Percentiles rank a stretch among this genome's conserved stretches.
Conservation (phyloP, 2,797 vertebrate genomes). For the Sphaeramia orbicularis region DNA sequence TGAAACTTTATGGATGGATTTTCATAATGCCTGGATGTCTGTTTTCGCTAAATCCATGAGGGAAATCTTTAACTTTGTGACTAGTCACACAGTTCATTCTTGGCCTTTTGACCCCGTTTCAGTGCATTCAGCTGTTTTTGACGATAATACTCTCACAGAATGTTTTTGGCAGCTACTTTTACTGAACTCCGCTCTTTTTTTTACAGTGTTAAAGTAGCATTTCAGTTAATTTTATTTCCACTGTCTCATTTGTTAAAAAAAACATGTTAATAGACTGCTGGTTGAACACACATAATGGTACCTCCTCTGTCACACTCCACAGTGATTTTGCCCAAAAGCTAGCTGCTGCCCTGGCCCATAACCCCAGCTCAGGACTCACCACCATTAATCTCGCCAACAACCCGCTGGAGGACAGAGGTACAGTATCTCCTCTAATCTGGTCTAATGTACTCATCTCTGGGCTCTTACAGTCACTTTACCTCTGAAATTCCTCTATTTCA, state of each 20-base stretch:
- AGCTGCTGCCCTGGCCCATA: conserved; percentile 91
- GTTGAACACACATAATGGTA: conserved; percentile 11
- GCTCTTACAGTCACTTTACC: neutral
- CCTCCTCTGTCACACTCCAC: conserved; percentile 26
- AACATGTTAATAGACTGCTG: conserved; percentile 1
- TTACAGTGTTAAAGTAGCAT: neutral
- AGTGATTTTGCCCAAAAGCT: conserved; percentile 98
- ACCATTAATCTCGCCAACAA: conserved; percentile 96
- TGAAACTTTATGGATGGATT: neutral
- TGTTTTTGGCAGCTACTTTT: neutral
- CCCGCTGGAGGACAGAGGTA: conserved; percentile 97
- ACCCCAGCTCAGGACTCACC: conserved; percentile 94
- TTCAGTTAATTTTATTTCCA: neutral
- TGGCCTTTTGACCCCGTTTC: neutral
- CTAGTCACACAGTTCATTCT: too few relatives aligned
- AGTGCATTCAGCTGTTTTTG: neutral
- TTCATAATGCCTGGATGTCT: neutral
- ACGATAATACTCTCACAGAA: neutral
- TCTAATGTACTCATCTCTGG: conserved; percentile 24
- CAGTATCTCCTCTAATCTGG: conserved; percentile 19
- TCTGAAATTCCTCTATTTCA: conserved; percentile 3
- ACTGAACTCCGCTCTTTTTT: neutral
- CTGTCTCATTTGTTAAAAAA: neutral
- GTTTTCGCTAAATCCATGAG: neutral
- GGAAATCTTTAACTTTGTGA: neutral